A percentile compares a stretch with the other conserved stretches of the same genome.
Evolutionary conservation across 2,113 vertebrate genomes (phyloP).

Genomic region (Circaetus gallicus): DNA sequence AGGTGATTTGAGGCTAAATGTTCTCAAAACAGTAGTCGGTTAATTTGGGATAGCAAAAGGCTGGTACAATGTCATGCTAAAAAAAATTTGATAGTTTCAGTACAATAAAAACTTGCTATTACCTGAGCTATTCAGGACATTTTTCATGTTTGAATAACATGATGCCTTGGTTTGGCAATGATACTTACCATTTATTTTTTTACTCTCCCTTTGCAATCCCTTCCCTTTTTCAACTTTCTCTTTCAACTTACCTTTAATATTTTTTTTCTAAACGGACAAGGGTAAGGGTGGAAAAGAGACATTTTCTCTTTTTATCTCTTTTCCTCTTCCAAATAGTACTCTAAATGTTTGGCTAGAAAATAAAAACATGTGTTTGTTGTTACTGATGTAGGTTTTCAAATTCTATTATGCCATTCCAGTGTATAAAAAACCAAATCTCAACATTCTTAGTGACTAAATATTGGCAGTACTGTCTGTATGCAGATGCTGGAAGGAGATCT

Average conservation of each 20-base stretch:
- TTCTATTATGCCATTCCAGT: slow-evolving; percentile 54
- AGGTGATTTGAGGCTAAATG: background rate
- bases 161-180: background rate
- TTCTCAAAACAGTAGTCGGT: background rate
- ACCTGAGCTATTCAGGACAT: background rate
- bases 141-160: background rate
- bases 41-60: background rate
- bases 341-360: slow-evolving; percentile 44
- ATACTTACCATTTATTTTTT: background rate
- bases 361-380: slow-evolving; percentile 63
- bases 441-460: slow-evolving; percentile 49
- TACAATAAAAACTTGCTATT: background rate
- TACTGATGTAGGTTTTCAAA: slow-evolving; percentile 58
- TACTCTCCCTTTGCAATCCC: background rate
- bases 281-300: background rate
- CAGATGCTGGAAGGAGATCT: slow-evolving; percentile 32
- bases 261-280: background rate
- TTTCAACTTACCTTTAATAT: background rate
- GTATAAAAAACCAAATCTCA: slow-evolving; percentile 43
- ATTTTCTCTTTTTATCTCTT: slow-evolving; percentile 6
- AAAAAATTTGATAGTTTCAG: background rate
- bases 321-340: background rate
- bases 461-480: slow-evolving; percentile 34
- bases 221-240: background rate
- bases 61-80: background rate